phyloP scores from a whole-genome alignment of 1,140 invertebrate species.

The Drosophila leontia region DNA sequence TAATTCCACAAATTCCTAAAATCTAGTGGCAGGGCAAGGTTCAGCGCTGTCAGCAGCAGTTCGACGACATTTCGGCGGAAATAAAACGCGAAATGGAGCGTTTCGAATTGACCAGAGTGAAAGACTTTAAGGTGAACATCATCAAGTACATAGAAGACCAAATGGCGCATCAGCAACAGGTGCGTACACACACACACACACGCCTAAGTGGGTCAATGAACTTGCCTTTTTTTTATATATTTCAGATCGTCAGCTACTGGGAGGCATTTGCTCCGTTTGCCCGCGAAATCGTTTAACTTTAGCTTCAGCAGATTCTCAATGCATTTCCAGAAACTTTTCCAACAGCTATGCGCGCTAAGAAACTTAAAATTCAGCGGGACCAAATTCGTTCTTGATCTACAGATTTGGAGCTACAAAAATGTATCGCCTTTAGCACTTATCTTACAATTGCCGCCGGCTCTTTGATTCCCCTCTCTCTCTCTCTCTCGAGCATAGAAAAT shows the following conservation, averaged over 20 bases:
- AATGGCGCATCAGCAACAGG: conserved; percentile 97
- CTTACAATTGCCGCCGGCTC: conserved; percentile 26
- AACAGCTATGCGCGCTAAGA: conserved; percentile 47
- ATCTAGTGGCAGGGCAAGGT: conserved; percentile 97
- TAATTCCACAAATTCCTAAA: not conserved
- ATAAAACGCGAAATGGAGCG: conserved; percentile 98
- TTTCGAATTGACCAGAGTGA: conserved; percentile 94
- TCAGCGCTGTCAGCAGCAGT: conserved; percentile 97
- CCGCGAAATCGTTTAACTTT: conserved; percentile 89
- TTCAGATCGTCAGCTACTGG: conserved; percentile 97
- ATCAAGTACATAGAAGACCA: conserved; percentile 97
- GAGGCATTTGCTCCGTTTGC: conserved; percentile 97
- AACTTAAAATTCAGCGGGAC: conserved; percentile 61
- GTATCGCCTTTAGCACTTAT: conserved; percentile 53
- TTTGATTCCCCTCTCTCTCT: conserved; percentile 42
- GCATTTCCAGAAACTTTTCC: conserved; percentile 47
- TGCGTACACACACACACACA: conserved; percentile 71
- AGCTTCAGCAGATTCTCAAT: conserved; percentile 36
- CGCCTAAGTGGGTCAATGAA: not conserved
- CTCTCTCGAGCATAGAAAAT: conserved; percentile 64
- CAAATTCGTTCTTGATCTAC: conserved; percentile 62
- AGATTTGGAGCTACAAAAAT: conserved; percentile 40
- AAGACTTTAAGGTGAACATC: conserved; percentile 95
- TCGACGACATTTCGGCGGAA: conserved; percentile 97
- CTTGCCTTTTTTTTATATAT: conserved; percentile 38